These are phyloP conservation scores for Drosophila basisetae DNA, from an alignment of 2,888 invertebrate species.

Conservation along the genomic window DNA sequence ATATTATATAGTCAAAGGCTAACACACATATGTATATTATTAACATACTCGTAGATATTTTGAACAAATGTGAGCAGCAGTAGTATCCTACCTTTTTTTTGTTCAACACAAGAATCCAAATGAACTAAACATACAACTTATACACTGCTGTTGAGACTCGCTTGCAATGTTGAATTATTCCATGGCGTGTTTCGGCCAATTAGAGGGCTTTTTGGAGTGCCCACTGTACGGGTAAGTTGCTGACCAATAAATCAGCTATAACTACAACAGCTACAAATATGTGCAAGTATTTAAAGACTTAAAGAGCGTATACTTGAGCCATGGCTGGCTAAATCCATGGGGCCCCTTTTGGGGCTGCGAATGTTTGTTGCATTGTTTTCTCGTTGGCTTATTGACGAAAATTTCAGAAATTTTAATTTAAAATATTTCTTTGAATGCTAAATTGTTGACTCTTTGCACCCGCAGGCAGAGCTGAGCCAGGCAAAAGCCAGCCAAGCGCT, in stretches of 20 bases:
- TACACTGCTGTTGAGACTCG: background rate
- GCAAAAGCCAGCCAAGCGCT: slow-evolving; percentile 45
- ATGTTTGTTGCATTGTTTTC: slow-evolving; percentile 66
- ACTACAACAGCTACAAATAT: slow-evolving; percentile 55
- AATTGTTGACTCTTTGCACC: slow-evolving; percentile 79
- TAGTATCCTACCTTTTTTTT: too few species aligned
- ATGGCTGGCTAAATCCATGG: slow-evolving; percentile 22
- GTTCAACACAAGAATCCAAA: background rate
- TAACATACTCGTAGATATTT: background rate
- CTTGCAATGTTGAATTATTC: slow-evolving; percentile 14
- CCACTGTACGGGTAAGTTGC: slow-evolving; percentile 26
- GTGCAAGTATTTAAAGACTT: slow-evolving; percentile 71
- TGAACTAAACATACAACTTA: background rate
- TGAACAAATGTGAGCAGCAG: background rate
- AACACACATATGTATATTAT: too few species aligned
- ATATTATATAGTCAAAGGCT: too few species aligned
- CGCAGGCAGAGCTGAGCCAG: slow-evolving; percentile 35
- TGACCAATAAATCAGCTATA: slow-evolving; percentile 54
- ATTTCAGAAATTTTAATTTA: slow-evolving; percentile 86
- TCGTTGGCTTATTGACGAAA: slow-evolving; percentile 75
- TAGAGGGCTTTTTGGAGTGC: slow-evolving; percentile 31
- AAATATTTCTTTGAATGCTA: slow-evolving; percentile 84
- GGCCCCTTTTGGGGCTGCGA: slow-evolving; percentile 12
- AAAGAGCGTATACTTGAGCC: slow-evolving; percentile 25
- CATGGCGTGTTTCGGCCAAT: slow-evolving; percentile 35